Conservation (phyloP, 1,140 invertebrate species). For the Diprion similis region DNA sequence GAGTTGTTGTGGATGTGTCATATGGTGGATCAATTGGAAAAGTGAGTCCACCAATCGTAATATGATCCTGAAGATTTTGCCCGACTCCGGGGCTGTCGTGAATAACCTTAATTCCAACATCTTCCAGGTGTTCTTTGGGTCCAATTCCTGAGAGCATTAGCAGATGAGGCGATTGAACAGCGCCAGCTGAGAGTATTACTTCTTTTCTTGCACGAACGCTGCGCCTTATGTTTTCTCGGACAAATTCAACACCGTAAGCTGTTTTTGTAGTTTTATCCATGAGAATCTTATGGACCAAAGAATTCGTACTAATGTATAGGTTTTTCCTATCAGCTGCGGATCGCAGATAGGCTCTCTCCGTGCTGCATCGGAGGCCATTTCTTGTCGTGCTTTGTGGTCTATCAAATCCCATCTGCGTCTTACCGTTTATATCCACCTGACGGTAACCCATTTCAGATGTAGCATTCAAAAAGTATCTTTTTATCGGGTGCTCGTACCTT, state of each 20-base stretch:
- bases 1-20: constrained; percentile 57
- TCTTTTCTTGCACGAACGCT: constrained; percentile 61
- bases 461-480: constrained; percentile 65
- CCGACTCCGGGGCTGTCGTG: constrained; percentile 78
- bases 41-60: constrained; percentile 72
- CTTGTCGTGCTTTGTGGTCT: constrained; percentile 74
- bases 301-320: constrained; percentile 72
- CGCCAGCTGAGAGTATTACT: constrained; percentile 66
- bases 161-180: constrained; percentile 66
- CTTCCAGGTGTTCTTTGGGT: constrained; percentile 59
- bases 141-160: constrained; percentile 70
- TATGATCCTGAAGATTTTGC: constrained; percentile 81
- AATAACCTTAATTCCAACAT: constrained; percentile 62
- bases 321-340: constrained; percentile 70
- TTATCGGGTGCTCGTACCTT: constrained; percentile 68
- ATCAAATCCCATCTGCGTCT: constrained; percentile 68
- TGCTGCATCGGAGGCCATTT: constrained; percentile 73
- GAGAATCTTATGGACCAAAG: constrained; percentile 71
- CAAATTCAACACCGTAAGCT: constrained; percentile 73
- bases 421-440: constrained; percentile 66
- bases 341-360: constrained; percentile 72
- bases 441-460: constrained; percentile 65
- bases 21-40: constrained; percentile 69
- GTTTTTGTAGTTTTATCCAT: constrained; percentile 68
- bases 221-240: constrained; percentile 61